These are phyloP conservation scores for Ashinkailepas kermadecensis DNA, from an alignment of 2,888 invertebrate species.

Conservation along the genomic window DNA sequence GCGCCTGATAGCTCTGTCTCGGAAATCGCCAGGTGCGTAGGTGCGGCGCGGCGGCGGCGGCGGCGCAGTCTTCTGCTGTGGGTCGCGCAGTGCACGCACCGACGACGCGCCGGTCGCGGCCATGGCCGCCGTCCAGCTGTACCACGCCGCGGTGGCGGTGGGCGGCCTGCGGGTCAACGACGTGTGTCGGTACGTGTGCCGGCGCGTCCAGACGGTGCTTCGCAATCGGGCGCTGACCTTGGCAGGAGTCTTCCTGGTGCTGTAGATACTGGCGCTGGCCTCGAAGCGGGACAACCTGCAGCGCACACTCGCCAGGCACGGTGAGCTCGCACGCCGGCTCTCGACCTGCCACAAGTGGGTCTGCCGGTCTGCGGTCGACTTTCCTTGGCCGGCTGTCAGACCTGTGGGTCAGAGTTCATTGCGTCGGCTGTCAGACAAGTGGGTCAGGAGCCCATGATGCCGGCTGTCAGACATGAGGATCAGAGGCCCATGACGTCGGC, in stretches of 20 bases:
- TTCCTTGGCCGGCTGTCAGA: no score
- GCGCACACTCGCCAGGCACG: neutral
- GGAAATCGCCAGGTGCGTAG: no score
- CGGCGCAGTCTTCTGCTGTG: no score
- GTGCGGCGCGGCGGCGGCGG: no score
- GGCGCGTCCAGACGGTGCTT: neutral
- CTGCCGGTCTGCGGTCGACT: neutral
- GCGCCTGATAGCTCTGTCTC: no score
- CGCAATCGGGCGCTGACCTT: neutral
- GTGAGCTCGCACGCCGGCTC: neutral
- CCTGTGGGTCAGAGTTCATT: no score
- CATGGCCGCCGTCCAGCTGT: neutral
- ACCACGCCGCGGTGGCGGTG: neutral
- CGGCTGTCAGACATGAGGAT: no score
- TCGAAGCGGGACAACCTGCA: neutral
- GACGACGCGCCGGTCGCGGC: no score
- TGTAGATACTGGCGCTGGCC: neutral
- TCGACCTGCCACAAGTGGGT: neutral
- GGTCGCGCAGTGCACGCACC: no score
- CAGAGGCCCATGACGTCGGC: no score
- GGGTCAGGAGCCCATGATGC: no score
- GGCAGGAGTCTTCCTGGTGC: neutral
- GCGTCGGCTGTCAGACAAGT: no score
- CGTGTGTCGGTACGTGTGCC: neutral
- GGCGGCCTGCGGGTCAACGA: conserved; percentile 1